A percentile compares a stretch with the other conserved stretches of the same genome.
Conservation (phyloP, 2,888 invertebrate genomes). For the Smittia aterrima region DNA sequence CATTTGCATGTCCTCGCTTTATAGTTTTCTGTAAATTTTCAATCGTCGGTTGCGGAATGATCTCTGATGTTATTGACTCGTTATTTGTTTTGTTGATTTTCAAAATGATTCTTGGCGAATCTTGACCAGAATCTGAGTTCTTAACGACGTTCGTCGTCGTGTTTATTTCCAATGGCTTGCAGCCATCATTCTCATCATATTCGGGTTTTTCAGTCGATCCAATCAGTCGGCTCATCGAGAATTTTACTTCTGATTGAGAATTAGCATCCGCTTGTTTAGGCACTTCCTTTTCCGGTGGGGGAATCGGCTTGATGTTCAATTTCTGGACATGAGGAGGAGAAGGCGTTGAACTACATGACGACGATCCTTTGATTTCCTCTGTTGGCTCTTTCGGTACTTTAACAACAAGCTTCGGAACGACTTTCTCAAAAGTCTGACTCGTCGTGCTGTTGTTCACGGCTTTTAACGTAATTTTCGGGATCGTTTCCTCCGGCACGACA, state of each 20-base stretch:
- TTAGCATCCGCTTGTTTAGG: neutral
- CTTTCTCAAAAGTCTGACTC: conserved; percentile 18
- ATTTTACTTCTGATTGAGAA: neutral
- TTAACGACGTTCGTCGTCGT: conserved; percentile 39
- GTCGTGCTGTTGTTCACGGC: conserved; percentile 44
- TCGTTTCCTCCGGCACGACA: conserved; percentile 47
- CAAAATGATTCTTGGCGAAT: conserved; percentile 61
- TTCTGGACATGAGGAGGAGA: conserved; percentile 19
- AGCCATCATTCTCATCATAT: neutral
- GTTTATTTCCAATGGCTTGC: conserved; percentile 43
- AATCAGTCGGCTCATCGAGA: conserved; percentile 26
- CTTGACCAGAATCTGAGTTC: conserved; percentile 51
- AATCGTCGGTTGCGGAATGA: conserved; percentile 47
- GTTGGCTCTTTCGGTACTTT: conserved; percentile 26
- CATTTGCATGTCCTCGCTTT: conserved; percentile 46
- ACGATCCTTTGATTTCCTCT: neutral
- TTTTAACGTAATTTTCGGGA: conserved; percentile 54
- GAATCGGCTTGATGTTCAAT: conserved; percentile 38
- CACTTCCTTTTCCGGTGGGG: conserved; percentile 10
- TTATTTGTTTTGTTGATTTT: conserved; percentile 65
- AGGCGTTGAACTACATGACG: conserved; percentile 10
- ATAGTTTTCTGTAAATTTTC: conserved; percentile 50
- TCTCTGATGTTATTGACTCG: conserved; percentile 55
- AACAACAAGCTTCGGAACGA: conserved; percentile 35
- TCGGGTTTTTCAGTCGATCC: neutral